Evolutionary conservation across 2,797 vertebrate species (phyloP), one percentile per base, ranked within the genome.

Genomic region (Hozukius guyotensis): DNA sequence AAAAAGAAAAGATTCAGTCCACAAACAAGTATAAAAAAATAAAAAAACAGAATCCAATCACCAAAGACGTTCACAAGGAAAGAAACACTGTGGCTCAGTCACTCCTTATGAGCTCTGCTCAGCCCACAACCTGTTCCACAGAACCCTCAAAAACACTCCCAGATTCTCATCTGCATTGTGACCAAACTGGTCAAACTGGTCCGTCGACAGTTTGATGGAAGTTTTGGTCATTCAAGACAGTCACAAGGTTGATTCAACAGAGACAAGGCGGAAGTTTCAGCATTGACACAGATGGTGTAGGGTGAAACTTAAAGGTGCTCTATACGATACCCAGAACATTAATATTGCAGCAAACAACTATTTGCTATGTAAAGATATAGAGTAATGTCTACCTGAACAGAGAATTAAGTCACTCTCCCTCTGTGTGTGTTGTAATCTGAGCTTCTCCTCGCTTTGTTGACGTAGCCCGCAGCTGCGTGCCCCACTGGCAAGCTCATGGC

Each of bases 51-150:
- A 75, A 57, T 32, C 4, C 2, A 78, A 79, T 12, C 46, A 68
- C 36, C 29, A 13, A 63, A 72, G 34, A 78, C 13, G 2, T 65
- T 55, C 14, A 52, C 67, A 55, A 10, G 60, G 32, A 64, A 60
- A 80, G 71, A 57, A 56, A 81, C 61, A 78, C 84, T 8, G 61
- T 16, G n/a, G 56, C 86, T 84, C 66, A 59, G 75, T 88, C 75
- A 46, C 65, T 87, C 65, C 82, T 85, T 88, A 49, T 68, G 82
- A 92, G 56, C 76, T 83, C 71, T 75, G n/a, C 25, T 84, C 63
- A 89, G 69, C 75, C 70, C 25, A 86, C 69, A 94, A 95, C 95
- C 93, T 87, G 95, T 93, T 94, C 71, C 46, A 81, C 94, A 92
- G 91, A 93, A 83, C 81, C 73, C 63, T 71, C 32, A 77, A 74